Percentiles rank a stretch among this genome's conserved stretches.
Evolutionary conservation across 2,888 invertebrate genomes (phyloP).

Genomic region (Coleophora flavipennella): DNA sequence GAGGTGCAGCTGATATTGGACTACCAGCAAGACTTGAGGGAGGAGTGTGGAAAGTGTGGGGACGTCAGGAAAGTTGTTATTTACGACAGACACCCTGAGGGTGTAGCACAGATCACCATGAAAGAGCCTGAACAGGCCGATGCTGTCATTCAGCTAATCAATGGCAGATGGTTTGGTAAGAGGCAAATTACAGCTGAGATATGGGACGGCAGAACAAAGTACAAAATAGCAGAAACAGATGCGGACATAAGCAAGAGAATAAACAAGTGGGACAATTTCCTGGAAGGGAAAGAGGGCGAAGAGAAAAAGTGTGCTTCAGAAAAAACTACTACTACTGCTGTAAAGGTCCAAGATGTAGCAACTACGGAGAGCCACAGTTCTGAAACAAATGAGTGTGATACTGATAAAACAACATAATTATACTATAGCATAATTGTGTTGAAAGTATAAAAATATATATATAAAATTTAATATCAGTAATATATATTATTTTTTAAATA

Average conservation of each 20-base stretch:
- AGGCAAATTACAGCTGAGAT: slow-evolving; percentile 87
- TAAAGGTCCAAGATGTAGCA: too few species aligned
- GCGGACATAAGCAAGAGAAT: slow-evolving; percentile 86
- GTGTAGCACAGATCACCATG: slow-evolving; percentile 94
- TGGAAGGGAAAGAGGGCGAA: slow-evolving; percentile 62
- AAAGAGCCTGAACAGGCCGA: slow-evolving; percentile 93
- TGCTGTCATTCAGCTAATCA: slow-evolving; percentile 86
- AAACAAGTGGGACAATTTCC: slow-evolving; percentile 89
- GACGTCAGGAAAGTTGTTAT: slow-evolving; percentile 92
- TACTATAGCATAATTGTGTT: neutral
- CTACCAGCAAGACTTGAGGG: slow-evolving; percentile 90
- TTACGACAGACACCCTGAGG: slow-evolving; percentile 95
- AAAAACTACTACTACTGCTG: slow-evolving; percentile 1
- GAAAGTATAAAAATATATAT: too few species aligned
- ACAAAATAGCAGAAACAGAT: slow-evolving; percentile 91
- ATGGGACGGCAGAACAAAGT: slow-evolving; percentile 97
- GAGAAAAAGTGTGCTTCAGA: slow-evolving; percentile 5
- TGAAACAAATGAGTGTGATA: slow-evolving; percentile 2
- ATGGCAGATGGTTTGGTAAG: slow-evolving; percentile 93
- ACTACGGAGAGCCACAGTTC: neutral
- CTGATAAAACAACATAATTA: slow-evolving; percentile 1
- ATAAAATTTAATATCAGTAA: too few species aligned
- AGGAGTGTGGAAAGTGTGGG: slow-evolving; percentile 93
- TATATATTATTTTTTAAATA: too few species aligned
- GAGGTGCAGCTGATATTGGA: slow-evolving; percentile 92